Conservation (phyloP, 2,888 invertebrate genomes). For the Eilema caniola region DNA sequence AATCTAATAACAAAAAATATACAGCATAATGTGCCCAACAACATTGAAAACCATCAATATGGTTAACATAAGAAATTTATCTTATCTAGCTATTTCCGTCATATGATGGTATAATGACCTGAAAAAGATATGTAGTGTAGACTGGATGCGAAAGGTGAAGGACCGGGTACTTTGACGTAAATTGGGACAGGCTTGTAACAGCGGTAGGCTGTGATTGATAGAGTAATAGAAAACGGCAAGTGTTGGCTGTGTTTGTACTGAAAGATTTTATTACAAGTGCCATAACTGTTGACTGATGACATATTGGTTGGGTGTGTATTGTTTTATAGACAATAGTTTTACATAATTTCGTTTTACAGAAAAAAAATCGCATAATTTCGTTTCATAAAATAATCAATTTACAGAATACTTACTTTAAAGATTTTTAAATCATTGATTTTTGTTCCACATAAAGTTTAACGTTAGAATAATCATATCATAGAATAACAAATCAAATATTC, state of each 20-base stretch:
- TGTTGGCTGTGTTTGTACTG: too few relatives aligned
- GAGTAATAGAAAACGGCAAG: neutral
- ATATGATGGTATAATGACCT: neutral
- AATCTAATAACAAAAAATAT: neutral
- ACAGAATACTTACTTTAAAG: too few relatives aligned
- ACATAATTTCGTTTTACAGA: too few relatives aligned
- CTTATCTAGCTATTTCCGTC: neutral
- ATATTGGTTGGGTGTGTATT: too few relatives aligned
- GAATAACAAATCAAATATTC: too few relatives aligned
- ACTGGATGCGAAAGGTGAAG: neutral
- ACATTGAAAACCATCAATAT: neutral
- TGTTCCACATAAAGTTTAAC: too few relatives aligned
- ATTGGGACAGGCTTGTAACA: neutral
- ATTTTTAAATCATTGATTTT: too few relatives aligned
- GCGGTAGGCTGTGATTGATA: slow-evolving; percentile 4
- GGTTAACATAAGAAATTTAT: neutral
- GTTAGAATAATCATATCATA: too few relatives aligned
- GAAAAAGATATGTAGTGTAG: neutral
- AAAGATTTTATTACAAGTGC: neutral
- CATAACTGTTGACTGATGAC: too few relatives aligned
- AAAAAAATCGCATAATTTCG: too few relatives aligned
- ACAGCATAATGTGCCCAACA: neutral
- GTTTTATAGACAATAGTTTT: too few relatives aligned
- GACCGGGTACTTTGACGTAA: neutral
- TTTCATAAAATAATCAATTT: too few relatives aligned